Percentiles rank a stretch among this genome's conserved stretches.
Conservation (phyloP, 2,113 vertebrate species). For the Odocoileus hemionus region DNA sequence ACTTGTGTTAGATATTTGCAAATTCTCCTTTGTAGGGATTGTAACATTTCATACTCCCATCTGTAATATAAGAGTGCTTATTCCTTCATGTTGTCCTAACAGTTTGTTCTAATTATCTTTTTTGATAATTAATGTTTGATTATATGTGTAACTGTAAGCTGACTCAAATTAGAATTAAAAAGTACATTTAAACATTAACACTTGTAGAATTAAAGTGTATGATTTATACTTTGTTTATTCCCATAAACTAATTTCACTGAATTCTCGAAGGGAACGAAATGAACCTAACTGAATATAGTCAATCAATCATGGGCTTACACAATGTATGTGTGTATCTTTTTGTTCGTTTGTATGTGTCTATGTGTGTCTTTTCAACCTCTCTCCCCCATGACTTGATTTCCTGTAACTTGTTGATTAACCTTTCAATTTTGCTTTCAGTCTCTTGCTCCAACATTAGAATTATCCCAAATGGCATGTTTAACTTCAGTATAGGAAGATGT, state of each 20-base stretch:
- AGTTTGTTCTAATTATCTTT: neutral
- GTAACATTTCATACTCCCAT: neutral
- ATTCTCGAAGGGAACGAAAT: neutral
- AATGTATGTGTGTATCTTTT: too few relatives aligned
- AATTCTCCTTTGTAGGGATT: neutral
- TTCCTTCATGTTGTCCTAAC: neutral
- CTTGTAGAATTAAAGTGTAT: neutral
- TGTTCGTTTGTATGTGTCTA: neutral
- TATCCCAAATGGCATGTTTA: neutral
- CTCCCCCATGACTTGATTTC: neutral
- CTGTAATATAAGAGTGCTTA: neutral
- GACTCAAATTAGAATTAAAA: neutral
- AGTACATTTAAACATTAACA: neutral
- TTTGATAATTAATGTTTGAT: constrained; percentile 1
- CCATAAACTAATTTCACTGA: neutral
- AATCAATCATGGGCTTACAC: neutral
- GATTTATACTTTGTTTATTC: neutral
- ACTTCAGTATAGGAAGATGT: neutral
- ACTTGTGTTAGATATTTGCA: neutral
- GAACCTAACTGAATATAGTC: neutral
- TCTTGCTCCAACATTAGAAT: neutral
- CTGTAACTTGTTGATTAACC: neutral
- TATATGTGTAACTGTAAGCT: neutral
- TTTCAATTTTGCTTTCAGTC: neutral
- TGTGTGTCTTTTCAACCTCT: neutral